A percentile compares a stretch with the other conserved stretches of the same genome.
Conservation (phyloP, 2,797 vertebrate species). For the Cheirogaleus major region DNA sequence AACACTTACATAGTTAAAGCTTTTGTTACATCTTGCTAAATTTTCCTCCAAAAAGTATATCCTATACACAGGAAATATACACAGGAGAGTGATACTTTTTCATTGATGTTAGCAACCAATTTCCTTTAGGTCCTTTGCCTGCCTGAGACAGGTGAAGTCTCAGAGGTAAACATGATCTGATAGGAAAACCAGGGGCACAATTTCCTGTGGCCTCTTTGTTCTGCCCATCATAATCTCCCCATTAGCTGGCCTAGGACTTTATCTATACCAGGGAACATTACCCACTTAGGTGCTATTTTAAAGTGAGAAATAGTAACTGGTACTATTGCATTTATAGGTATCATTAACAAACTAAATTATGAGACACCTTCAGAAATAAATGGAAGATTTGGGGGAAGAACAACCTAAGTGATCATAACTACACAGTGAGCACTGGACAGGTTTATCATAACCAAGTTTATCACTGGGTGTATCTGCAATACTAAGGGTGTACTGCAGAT, state of each 20-base stretch:
- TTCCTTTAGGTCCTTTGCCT: constrained; percentile 8
- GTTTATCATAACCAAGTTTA: background rate
- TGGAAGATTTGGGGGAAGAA: constrained; percentile 47
- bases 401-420: constrained; percentile 49
- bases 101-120: background rate
- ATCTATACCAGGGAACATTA: constrained; percentile 15
- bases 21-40: background rate
- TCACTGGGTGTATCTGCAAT: no score
- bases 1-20: background rate
- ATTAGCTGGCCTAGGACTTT: background rate
- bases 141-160: background rate
- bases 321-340: constrained; percentile 43
- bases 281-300: background rate
- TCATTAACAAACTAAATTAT: constrained; percentile 50
- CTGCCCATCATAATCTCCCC: constrained; percentile 4
- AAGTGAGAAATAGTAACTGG: constrained; percentile 51
- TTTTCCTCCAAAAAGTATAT: background rate
- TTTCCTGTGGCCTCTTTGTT: constrained; percentile 50
- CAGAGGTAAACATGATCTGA: background rate
- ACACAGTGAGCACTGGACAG: background rate
- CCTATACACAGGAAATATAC: background rate
- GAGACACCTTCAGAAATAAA: constrained; percentile 61
- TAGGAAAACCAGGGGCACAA: background rate
- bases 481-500: background rate
- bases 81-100: background rate